These are phyloP conservation scores for Tribolium freemani DNA, from an alignment of 2,888 invertebrate genomes.

Conservation along the genomic window DNA sequence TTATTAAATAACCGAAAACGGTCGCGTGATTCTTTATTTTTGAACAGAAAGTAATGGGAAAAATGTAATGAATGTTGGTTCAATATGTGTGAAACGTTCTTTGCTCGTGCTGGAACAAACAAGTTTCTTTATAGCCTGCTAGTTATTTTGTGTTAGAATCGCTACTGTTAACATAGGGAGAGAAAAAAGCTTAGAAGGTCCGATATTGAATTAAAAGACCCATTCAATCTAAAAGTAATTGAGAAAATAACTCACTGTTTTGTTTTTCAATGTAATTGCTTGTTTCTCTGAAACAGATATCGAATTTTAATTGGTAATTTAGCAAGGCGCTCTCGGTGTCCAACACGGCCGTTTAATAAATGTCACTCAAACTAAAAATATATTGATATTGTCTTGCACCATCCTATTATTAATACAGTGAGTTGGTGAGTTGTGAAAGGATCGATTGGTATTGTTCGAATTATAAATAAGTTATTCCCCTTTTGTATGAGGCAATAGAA, in stretches of 20 bases:
- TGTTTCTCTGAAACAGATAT: constrained; percentile 27
- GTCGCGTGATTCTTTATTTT: not conserved
- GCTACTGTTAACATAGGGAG: constrained; percentile 34
- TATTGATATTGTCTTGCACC: too few species aligned
- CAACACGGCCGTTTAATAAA: not conserved
- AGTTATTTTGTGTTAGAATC: constrained; percentile 42
- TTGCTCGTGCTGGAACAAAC: constrained; percentile 28
- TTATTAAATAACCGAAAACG: constrained; percentile 11
- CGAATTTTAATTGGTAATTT: constrained; percentile 37
- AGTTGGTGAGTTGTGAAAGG: constrained; percentile 7
- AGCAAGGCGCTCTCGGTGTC: not conserved
- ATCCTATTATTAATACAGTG: not conserved
- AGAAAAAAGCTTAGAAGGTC: constrained; percentile 40
- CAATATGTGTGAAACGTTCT: constrained; percentile 30
- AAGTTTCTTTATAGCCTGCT: constrained; percentile 31
- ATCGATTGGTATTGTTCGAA: constrained; percentile 15
- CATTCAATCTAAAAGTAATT: constrained; percentile 47
- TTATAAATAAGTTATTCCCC: constrained; percentile 20
- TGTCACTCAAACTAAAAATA: not conserved
- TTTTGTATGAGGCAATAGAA: constrained; percentile 10
- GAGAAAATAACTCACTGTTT: constrained; percentile 46
- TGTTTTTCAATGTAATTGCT: constrained; percentile 45
- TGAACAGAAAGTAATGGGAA: not conserved
- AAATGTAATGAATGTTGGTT: constrained; percentile 30
- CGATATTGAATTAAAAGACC: constrained; percentile 44